These are phyloP conservation scores for Echinometra lucunter DNA, from an alignment of 53 echinoderm and acorn worm species.

Conservation along the genomic window DNA sequence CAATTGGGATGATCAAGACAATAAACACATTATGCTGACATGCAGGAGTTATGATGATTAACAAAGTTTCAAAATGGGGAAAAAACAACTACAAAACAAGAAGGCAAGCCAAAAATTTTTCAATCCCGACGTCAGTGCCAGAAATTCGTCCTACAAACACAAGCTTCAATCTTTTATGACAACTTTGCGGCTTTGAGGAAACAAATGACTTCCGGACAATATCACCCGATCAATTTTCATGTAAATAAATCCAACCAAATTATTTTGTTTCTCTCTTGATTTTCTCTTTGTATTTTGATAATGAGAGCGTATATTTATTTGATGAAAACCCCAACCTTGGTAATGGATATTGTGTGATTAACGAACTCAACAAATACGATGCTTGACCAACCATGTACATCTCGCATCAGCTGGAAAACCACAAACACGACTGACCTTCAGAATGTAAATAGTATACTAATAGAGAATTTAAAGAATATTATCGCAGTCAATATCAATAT, in stretches of 20 bases:
- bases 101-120: neutral
- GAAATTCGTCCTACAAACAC: neutral
- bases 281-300: neutral
- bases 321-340: neutral
- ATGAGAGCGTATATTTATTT: neutral
- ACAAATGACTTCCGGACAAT: constrained; percentile 14
- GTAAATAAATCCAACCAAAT: constrained; percentile 3
- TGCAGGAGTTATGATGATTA: neutral
- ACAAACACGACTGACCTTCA: neutral
- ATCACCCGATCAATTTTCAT: neutral
- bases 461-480: neutral
- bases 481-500: neutral
- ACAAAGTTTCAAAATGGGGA: neutral
- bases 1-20: no score
- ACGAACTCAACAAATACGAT: neutral
- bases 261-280: neutral
- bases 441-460: neutral
- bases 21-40: neutral
- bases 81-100: neutral
- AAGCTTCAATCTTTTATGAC: constrained; percentile 6
- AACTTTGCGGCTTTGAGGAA: neutral
- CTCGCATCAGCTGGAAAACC: neutral
- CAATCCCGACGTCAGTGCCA: neutral
- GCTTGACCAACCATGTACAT: neutral
- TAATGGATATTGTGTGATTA: neutral